Conservation (phyloP, 2,113 vertebrate species). For the Chiloscyllium plagiosum region DNA sequence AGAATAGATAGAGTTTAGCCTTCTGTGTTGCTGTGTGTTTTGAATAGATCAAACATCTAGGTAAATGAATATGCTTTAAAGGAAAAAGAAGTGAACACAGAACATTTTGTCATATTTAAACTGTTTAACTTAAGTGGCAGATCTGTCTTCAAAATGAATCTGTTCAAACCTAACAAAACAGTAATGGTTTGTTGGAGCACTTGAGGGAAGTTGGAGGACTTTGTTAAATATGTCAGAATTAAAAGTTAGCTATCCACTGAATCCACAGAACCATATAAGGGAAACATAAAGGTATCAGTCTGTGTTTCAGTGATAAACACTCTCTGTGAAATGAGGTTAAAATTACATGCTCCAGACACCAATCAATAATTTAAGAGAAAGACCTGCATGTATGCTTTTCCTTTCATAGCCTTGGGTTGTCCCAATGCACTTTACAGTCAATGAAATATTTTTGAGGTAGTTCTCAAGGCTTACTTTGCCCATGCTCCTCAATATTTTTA, state of each 20-base stretch:
- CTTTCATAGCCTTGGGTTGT: background rate
- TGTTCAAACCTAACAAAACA: background rate
- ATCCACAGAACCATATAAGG: background rate
- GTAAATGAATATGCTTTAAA: background rate
- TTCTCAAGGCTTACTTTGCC: background rate
- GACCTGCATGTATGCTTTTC: background rate
- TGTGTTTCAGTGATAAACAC: background rate
- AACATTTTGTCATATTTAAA: conserved; percentile 14
- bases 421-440: background rate
- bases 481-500: background rate
- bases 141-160: background rate
- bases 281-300: background rate
- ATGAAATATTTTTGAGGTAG: background rate
- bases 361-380: background rate
- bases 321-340: background rate
- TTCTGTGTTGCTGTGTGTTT: background rate
- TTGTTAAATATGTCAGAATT: background rate
- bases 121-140: background rate
- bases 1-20: background rate
- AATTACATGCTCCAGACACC: background rate
- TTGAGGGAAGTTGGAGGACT: background rate
- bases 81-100: background rate
- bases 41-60: conserved; percentile 7
- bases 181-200: background rate
- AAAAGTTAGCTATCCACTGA: background rate